These are phyloP conservation scores for Gonatopus flavifemur DNA, from an alignment of 1,140 invertebrate species.

Conservation along the genomic window DNA sequence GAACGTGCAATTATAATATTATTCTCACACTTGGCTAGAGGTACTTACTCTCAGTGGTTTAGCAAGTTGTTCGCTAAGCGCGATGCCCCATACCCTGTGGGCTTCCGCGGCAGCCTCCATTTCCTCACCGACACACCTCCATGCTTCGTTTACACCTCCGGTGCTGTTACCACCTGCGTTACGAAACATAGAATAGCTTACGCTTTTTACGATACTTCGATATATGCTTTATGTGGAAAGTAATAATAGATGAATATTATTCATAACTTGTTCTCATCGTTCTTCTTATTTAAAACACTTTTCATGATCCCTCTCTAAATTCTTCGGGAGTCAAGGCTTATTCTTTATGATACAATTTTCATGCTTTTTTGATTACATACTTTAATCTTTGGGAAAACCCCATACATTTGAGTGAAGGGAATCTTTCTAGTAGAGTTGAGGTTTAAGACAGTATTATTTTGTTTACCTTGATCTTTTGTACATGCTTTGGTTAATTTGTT, in stretches of 20 bases:
- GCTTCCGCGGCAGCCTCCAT: constrained; percentile 88
- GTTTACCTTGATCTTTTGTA: constrained; percentile 58
- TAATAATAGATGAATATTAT: too few species aligned
- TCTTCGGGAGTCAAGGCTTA: too few species aligned
- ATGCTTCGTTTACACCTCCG: constrained; percentile 83
- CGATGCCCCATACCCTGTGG: constrained; percentile 77
- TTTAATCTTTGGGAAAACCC: too few species aligned
- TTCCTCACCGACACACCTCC: constrained; percentile 86
- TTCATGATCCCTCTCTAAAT: too few species aligned
- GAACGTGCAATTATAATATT: too few species aligned
- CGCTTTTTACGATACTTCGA: neutral
- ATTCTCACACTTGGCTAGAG: neutral
- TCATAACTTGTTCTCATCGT: too few species aligned
- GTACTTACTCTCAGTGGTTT: constrained; percentile 75
- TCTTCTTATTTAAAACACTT: too few species aligned
- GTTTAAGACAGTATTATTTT: too few species aligned
- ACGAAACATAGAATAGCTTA: neutral
- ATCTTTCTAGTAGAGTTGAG: too few species aligned
- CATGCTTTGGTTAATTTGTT: constrained; percentile 81
- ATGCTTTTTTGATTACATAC: too few species aligned
- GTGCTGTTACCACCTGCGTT: constrained; percentile 66
- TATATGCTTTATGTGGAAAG: neutral
- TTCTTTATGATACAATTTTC: too few species aligned
- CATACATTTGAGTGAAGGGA: too few species aligned
- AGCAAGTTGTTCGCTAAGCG: constrained; percentile 83